Conservation (phyloP, 1,140 invertebrate genomes). For the Halictus rubicundus region DNA sequence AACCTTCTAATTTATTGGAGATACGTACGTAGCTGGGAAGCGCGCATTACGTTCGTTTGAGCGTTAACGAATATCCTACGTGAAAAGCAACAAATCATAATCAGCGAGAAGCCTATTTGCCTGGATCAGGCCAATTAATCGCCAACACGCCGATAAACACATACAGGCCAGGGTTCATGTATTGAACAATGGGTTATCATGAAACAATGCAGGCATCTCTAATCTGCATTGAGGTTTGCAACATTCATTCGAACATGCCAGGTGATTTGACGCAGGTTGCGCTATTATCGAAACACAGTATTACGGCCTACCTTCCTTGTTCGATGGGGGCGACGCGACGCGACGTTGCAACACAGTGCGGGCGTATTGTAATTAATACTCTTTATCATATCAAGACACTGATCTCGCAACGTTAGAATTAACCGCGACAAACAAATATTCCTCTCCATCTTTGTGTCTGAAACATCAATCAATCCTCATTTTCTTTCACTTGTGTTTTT, state of each 20-base stretch:
- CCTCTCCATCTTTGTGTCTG: no score
- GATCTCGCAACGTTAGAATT: no score
- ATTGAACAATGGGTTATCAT: constrained; percentile 66
- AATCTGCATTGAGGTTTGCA: constrained; percentile 63
- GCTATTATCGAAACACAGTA: constrained; percentile 43
- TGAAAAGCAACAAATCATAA: neutral
- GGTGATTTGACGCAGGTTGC: constrained; percentile 46
- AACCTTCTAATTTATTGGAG: no score
- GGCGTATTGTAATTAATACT: no score
- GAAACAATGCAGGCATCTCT: constrained; percentile 63
- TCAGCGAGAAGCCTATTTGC: neutral
- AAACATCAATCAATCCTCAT: no score
- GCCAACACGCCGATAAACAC: constrained; percentile 20
- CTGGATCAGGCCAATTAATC: constrained; percentile 9
- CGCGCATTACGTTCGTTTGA: no score
- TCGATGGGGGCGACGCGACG: no score
- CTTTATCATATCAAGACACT: no score
- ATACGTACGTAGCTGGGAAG: no score
- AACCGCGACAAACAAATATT: no score
- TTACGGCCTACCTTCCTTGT: neutral
- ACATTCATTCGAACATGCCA: constrained; percentile 63
- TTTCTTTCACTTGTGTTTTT: no score
- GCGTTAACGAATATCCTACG: neutral
- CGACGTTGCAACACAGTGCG: no score
- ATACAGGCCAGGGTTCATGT: constrained; percentile 24